Base-by-base conservation (phyloP, 1,140 invertebrate genomes). In the Hirudo medicinalis region DNA sequence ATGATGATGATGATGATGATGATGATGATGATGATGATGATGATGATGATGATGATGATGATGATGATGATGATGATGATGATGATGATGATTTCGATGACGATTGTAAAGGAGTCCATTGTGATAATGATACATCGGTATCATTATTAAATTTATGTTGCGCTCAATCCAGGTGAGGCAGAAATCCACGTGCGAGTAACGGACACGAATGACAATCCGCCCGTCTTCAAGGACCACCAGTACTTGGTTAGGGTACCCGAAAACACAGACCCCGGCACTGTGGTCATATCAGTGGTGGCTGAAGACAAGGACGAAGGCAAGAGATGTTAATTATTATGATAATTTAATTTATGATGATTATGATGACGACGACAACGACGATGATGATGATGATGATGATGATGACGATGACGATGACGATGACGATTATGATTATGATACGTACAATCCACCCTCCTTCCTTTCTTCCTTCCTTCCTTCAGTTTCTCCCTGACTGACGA, bases 171-270 rank as follows among this genome's bases (percentile, higher is more conserved):
- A 84, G 84, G 83, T 73, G 83, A 82, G 8, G 84, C 85, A 76
- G 84, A 83, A 70, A 91, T 93, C 77, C 84, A 87, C 71, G 91
- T 94, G 73, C 87, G 89, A 78, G 93, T 96, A 66, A 92, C 93
- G 78, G 92, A 97, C 84, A 94, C 94, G 86, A 96, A 97, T 87
- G 93, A 97, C 86, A 96, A 96, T 83, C 89, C 91, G 63, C 94
- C 94, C 53, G 94, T 93, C 82, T 97, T 97, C 85, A 91, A 94
- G 84, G 93, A 97, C 82, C 87, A 88, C 74, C 86, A 94, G 75
- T 97, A 97, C 84, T 91, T 94, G 83, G 92, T 92, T 74, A 91
- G 94, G 82, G 93, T 97, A 76, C 91, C 94, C 82, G 94, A 97
- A 82, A 95, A 96, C 87, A 92, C 96, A 82, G 92, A 94, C 80